Conservation (phyloP, 2,113 vertebrate genomes). For the Nothocercus julius region DNA sequence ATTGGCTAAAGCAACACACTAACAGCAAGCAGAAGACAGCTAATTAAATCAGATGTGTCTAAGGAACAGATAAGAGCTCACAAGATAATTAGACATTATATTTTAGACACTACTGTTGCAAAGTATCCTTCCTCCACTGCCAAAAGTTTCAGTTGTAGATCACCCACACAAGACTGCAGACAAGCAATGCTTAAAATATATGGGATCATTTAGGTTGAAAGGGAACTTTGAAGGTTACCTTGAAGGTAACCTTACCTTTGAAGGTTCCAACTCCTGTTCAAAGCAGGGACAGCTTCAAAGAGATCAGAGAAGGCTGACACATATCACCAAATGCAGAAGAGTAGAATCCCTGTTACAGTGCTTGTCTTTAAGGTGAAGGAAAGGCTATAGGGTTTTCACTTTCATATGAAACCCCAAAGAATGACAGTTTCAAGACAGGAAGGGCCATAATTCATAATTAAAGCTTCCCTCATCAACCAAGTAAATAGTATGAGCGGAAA, state of each 20-base stretch:
- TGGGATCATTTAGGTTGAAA: neutral
- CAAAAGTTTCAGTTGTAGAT: neutral
- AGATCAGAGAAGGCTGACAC: neutral
- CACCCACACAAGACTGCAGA: neutral
- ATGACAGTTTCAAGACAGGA: neutral
- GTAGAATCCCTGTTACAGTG: neutral
- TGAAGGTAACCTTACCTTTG: no score
- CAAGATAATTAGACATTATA: accelerated
- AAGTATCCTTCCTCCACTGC: neutral
- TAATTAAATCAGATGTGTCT: neutral
- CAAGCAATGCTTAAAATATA: neutral
- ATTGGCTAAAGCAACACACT: neutral
- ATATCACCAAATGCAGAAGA: neutral
- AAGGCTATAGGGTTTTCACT: neutral
- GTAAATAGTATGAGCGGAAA: neutral
- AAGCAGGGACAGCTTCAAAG: neutral
- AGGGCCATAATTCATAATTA: neutral
- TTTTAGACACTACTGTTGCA: neutral
- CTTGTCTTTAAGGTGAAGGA: neutral
- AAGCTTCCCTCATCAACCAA: neutral
- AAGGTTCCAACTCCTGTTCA: neutral
- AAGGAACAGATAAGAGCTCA: neutral
- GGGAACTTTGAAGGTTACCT: neutral
- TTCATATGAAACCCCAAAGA: neutral
- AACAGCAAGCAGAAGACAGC: neutral